Base-by-base conservation (phyloP, 2,888 invertebrate genomes). In the Escarpia spicata region DNA sequence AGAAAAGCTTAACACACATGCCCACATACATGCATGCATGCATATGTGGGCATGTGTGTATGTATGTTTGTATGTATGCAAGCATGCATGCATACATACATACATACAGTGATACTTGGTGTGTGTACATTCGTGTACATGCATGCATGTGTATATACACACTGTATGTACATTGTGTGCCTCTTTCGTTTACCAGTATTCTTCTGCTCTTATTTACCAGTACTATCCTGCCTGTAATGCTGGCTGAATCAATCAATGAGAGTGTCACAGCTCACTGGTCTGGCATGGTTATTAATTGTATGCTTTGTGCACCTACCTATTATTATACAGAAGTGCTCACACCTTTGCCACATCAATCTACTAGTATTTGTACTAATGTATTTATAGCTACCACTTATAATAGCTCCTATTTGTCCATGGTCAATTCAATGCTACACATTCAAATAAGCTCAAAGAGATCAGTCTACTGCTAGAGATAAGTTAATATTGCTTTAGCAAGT, bases 241-340 rank as follows among this genome's bases (percentile, higher is more conserved):
- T 75, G 75, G 26, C n/a, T 75, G 75, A 75, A 75, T 26, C 75
- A 75, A 75, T 75, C 75, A 75, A 75, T 75, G n/a, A 75, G 26
- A 26, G 75, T 75, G 19, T 19, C 75, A 75, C 26, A 3, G 75
- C 75, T 75, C 75, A 75, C 26, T 75, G 26, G 19, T 4, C 75
- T 26, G 75, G 75, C 75, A 75, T 26, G n/a, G 75, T 75, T 75
- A 75, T 75, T 75, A 75, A 75, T 75, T 26, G 15, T n/a, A 75
- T 75, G 75, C 75, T 75, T 75, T 75, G 75, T 75, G 75, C 75
- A 75, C 75, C 75, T 75, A n/a, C 75, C 75, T 19, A 26, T 75
- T 75, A 75, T 26, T n/a, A 75, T 19, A 75, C 19, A 75, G 75
- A 75, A 75, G 75, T 75, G 26, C 75, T 26, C 75, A 75, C n/a